Evolutionary conservation across 2,113 vertebrate genomes (phyloP).

Genomic region (Halichoeres trimaculatus): DNA sequence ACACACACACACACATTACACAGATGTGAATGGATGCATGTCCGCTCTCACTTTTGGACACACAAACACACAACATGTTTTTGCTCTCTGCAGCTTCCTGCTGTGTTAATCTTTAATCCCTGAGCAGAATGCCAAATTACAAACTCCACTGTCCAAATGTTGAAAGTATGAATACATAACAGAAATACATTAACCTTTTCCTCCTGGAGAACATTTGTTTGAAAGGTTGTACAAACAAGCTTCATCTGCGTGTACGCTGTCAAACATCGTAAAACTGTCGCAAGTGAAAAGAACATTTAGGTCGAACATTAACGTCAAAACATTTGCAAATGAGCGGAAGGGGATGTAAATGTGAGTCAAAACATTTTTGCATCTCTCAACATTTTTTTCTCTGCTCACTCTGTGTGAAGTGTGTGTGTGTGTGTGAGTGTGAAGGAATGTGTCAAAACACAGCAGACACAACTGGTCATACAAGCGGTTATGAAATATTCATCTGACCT

Average conservation of each 20-base stretch:
- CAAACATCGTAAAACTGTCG: background rate
- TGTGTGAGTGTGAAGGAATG: background rate
- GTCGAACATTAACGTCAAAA: background rate
- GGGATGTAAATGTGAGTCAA: background rate
- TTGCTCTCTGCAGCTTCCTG: background rate
- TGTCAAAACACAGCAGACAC: background rate
- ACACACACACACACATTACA: constrained; percentile 1
- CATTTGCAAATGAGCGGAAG: background rate
- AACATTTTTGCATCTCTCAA: background rate
- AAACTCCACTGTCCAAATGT: background rate
- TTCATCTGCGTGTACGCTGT: background rate
- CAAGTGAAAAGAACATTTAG: background rate
- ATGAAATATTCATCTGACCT: constrained; percentile 55
- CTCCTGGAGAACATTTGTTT: too few species aligned
- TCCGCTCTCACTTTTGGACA: background rate
- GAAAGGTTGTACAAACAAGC: background rate
- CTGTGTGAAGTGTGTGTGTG: too few species aligned
- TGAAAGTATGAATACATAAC: background rate
- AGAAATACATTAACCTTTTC: background rate
- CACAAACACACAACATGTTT: constrained; percentile 5
- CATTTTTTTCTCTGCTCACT: background rate
- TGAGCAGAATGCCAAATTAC: background rate
- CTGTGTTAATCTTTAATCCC: constrained; percentile 31
- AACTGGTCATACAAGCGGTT: background rate
- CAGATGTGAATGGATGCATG: constrained; percentile 3